A percentile compares a stretch with the other conserved stretches of the same genome.
Evolutionary conservation across 2,888 invertebrate genomes (phyloP).

Genomic region (Oxytorus armatus): DNA sequence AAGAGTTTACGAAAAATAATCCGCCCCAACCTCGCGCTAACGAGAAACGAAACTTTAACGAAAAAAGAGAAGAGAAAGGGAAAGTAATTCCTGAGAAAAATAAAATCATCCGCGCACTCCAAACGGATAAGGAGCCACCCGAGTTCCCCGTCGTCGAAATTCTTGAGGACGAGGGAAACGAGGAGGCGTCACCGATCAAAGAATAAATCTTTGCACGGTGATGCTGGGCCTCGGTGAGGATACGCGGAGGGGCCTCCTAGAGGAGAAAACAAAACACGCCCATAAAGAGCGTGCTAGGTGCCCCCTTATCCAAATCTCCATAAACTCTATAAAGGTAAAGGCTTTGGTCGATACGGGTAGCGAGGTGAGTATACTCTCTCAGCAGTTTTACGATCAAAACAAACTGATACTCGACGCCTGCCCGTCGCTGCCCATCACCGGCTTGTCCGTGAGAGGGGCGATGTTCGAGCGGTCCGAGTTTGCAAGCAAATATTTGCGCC

Average conservation of each 20-base stretch:
- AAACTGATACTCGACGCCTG: not conserved
- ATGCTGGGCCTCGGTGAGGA: conserved; percentile 33
- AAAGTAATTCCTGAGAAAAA: too few species aligned
- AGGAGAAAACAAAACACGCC: not conserved
- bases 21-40: too few species aligned
- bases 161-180: conserved; percentile 15
- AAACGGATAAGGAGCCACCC: not conserved
- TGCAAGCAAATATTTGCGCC: not conserved
- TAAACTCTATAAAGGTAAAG: not conserved
- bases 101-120: not conserved
- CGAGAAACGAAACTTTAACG: too few species aligned
- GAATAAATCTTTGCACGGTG: conserved; percentile 19
- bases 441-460: conserved; percentile 1
- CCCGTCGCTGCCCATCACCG: not conserved
- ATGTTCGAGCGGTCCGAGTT: not conserved
- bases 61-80: too few species aligned
- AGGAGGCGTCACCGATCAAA: conserved; percentile 18
- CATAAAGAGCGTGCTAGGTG: not conserved
- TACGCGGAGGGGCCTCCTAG: not conserved
- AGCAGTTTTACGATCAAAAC: not conserved
- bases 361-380: conserved; percentile 18
- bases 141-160: not conserved
- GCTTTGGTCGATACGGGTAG: conserved; percentile 30
- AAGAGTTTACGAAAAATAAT: too few species aligned
- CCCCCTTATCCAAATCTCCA: not conserved